A percentile compares a stretch with the other conserved stretches of the same genome.
phyloP scores from a whole-genome alignment of 2,888 invertebrate species.

The Eilema sororculum region DNA sequence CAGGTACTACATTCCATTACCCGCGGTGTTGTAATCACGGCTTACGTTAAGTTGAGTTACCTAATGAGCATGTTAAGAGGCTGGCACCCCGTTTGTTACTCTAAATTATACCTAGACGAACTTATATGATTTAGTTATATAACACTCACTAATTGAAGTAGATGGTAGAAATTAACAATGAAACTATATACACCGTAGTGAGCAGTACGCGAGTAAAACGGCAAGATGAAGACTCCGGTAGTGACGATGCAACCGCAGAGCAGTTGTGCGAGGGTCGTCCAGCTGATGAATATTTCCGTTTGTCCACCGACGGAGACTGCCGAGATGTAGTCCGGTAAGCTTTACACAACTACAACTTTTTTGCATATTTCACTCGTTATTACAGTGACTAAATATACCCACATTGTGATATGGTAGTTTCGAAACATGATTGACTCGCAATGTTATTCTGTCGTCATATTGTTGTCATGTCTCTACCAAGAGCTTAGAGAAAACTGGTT shows the following conservation, averaged over 20 bases:
- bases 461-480: slow-evolving; percentile 56
- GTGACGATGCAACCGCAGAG: slow-evolving; percentile 90
- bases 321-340: slow-evolving; percentile 96
- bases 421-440: slow-evolving; percentile 45
- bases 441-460: slow-evolving; percentile 56
- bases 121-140: slow-evolving; percentile 17
- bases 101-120: slow-evolving; percentile 24
- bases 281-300: slow-evolving; percentile 96
- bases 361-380: slow-evolving; percentile 34
- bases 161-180: slow-evolving; percentile 2
- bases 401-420: slow-evolving; percentile 38
- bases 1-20: slow-evolving; percentile 71
- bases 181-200: slow-evolving; percentile 55
- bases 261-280: slow-evolving; percentile 95
- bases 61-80: slow-evolving; percentile 67
- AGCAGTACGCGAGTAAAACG: slow-evolving; percentile 86
- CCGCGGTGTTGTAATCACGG: slow-evolving; percentile 77
- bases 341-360: slow-evolving; percentile 31
- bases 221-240: slow-evolving; percentile 90
- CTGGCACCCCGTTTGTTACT: slow-evolving; percentile 28
- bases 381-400: slow-evolving; percentile 29
- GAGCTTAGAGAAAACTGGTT: slow-evolving; percentile 58
- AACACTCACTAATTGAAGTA: not conserved
- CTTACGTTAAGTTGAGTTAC: slow-evolving; percentile 79
- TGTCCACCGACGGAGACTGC: slow-evolving; percentile 94